A percentile compares a stretch with the other conserved stretches of the same genome.
phyloP scores from a whole-genome alignment of 2,888 invertebrate genomes.

The Drosophila leonis region DNA sequence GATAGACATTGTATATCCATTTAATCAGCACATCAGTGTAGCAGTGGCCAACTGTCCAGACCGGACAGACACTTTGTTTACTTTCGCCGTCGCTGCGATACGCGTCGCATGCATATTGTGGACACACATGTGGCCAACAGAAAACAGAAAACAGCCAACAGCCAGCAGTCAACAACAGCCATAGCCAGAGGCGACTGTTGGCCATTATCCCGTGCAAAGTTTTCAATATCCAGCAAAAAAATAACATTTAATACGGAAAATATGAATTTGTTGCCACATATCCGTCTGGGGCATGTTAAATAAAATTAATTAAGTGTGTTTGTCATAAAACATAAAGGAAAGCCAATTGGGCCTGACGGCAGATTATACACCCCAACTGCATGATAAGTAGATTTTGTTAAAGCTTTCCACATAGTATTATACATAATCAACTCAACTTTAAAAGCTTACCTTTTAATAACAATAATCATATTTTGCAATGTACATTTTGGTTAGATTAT shows the following conservation, averaged over 20 bases:
- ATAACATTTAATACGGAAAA: slow-evolving; percentile 64
- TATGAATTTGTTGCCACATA: slow-evolving; percentile 65
- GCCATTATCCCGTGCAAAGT: slow-evolving; percentile 19
- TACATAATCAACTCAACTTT: background rate
- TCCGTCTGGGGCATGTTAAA: slow-evolving; percentile 48
- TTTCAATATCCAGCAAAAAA: slow-evolving; percentile 31
- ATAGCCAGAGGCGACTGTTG: background rate
- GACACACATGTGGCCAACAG: slow-evolving; percentile 38
- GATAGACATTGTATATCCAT: slow-evolving; percentile 68
- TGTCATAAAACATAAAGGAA: slow-evolving; percentile 25
- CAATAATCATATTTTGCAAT: background rate
- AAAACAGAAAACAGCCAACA: slow-evolving; percentile 2
- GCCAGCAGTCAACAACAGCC: slow-evolving; percentile 6
- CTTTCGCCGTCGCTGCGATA: slow-evolving; percentile 15
- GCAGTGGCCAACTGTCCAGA: slow-evolving; percentile 22
- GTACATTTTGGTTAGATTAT: background rate
- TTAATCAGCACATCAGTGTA: slow-evolving; percentile 68
- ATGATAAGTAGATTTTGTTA: background rate
- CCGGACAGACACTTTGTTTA: slow-evolving; percentile 41
- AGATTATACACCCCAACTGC: background rate
- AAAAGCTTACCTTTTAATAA: background rate
- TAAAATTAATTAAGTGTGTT: slow-evolving; percentile 73
- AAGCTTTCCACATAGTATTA: background rate
- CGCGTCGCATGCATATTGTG: slow-evolving; percentile 52
- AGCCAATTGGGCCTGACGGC: slow-evolving; percentile 15